Evolutionary conservation across 1,140 invertebrate genomes (phyloP).

Genomic region (Uloborus diversus): DNA sequence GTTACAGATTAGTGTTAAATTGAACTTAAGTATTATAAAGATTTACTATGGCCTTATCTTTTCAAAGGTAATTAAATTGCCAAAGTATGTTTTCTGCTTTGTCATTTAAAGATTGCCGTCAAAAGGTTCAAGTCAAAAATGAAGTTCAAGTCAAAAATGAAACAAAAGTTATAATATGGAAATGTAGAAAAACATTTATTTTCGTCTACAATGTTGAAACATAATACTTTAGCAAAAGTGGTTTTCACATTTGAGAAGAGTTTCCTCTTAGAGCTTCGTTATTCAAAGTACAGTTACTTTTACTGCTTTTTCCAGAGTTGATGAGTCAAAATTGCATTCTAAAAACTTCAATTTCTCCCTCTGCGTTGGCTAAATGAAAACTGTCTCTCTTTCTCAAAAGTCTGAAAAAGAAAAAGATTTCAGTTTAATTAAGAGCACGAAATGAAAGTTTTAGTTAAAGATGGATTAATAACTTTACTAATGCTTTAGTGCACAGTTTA

Average conservation of each 20-base stretch:
- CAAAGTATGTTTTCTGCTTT: no score
- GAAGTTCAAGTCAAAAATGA: no score
- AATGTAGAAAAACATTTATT: slow-evolving; percentile 47
- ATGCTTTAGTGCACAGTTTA: no score
- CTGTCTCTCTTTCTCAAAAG: slow-evolving; percentile 45
- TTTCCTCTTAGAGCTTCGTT: neutral
- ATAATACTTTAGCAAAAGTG: neutral
- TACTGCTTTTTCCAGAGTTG: slow-evolving; percentile 43
- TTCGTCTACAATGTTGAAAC: neutral
- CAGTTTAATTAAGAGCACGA: neutral
- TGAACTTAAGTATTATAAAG: no score
- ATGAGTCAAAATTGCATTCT: slow-evolving; percentile 45
- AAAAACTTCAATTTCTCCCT: slow-evolving; percentile 54
- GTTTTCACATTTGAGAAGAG: neutral
- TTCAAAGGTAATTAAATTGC: no score
- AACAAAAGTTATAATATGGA: no score
- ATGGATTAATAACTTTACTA: no score
- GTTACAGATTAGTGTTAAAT: no score
- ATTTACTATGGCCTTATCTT: no score
- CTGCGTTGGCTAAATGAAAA: slow-evolving; percentile 48
- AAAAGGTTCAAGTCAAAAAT: no score
- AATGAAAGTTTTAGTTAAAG: no score
- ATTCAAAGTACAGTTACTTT: slow-evolving; percentile 54
- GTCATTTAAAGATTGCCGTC: no score
- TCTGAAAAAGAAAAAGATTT: slow-evolving; percentile 5